These are phyloP conservation scores for Mellilla xanthometata DNA, from an alignment of 2,888 invertebrate genomes.

Conservation along the genomic window DNA sequence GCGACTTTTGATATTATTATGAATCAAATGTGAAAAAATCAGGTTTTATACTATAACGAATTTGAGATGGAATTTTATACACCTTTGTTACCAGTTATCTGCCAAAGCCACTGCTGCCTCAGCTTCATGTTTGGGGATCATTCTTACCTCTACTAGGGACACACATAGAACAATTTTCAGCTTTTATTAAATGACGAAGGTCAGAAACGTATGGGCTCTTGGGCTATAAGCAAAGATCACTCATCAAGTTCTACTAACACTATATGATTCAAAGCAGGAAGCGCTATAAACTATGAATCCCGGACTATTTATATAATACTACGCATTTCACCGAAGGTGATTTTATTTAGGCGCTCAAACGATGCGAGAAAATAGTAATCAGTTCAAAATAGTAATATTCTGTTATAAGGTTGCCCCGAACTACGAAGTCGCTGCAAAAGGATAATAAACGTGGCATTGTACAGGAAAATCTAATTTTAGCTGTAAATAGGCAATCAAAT, in stretches of 20 bases:
- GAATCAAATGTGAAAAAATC: too few relatives aligned
- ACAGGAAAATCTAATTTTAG: constrained; percentile 15
- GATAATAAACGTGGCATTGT: constrained; percentile 24
- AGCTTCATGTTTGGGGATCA: too few relatives aligned
- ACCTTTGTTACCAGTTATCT: too few relatives aligned
- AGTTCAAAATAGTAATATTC: constrained; percentile 24
- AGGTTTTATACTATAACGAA: too few relatives aligned
- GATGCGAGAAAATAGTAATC: constrained; percentile 28
- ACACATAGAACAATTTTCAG: too few relatives aligned
- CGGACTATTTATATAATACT: constrained; percentile 19
- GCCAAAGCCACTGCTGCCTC: too few relatives aligned
- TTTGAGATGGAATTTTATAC: too few relatives aligned
- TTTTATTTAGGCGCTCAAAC: constrained; percentile 20
- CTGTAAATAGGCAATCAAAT: constrained; percentile 12
- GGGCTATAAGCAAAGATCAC: not conserved
- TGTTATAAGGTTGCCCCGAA: constrained; percentile 18
- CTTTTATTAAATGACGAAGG: too few relatives aligned
- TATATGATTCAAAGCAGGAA: constrained; percentile 1
- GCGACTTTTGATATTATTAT: too few relatives aligned
- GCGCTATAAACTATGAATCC: constrained; percentile 13
- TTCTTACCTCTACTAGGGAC: too few relatives aligned
- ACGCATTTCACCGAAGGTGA: constrained; percentile 22
- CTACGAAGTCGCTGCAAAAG: constrained; percentile 25
- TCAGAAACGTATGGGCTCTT: too few relatives aligned
- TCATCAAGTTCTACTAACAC: not conserved